A percentile compares a stretch with the other conserved stretches of the same genome.
Evolutionary conservation across 2,888 invertebrate species (phyloP).

Genomic region (Xanthia togata): DNA sequence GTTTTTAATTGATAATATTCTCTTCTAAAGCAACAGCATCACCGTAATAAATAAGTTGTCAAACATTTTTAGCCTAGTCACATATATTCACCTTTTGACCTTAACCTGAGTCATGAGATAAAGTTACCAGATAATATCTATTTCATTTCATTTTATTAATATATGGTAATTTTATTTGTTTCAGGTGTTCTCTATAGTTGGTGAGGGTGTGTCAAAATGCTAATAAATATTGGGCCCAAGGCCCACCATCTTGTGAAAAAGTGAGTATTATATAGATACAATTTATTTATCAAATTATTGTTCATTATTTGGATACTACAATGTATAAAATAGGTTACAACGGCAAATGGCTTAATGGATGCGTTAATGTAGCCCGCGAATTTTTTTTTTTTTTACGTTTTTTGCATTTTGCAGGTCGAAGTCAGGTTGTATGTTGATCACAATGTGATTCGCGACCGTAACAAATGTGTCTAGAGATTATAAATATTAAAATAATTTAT

Average conservation of each 20-base stretch:
- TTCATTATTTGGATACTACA: no score
- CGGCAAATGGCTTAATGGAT: not conserved
- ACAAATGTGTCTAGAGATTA: not conserved
- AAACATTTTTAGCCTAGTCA: not conserved
- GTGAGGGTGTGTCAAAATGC: slow-evolving; percentile 80
- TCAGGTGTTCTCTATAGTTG: slow-evolving; percentile 75
- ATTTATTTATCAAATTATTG: no score
- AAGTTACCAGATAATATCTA: not conserved
- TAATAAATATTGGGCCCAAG: slow-evolving; percentile 80
- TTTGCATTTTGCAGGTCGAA: no score
- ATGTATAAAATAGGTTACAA: no score
- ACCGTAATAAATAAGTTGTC: not conserved
- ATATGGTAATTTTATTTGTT: slow-evolving; percentile 69
- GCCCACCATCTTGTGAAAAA: slow-evolving; percentile 78
- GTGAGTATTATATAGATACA: slow-evolving; percentile 69
- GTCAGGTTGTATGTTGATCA: not conserved
- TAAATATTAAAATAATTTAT: not conserved
- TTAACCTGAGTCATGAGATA: not conserved
- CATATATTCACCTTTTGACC: not conserved
- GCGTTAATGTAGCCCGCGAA: no score
- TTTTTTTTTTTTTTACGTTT: no score
- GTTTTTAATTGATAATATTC: not conserved
- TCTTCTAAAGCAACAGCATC: not conserved
- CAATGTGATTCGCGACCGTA: not conserved
- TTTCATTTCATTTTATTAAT: not conserved